Conservation (phyloP, 1,140 invertebrate species). For the Drosophila novamexicana region DNA sequence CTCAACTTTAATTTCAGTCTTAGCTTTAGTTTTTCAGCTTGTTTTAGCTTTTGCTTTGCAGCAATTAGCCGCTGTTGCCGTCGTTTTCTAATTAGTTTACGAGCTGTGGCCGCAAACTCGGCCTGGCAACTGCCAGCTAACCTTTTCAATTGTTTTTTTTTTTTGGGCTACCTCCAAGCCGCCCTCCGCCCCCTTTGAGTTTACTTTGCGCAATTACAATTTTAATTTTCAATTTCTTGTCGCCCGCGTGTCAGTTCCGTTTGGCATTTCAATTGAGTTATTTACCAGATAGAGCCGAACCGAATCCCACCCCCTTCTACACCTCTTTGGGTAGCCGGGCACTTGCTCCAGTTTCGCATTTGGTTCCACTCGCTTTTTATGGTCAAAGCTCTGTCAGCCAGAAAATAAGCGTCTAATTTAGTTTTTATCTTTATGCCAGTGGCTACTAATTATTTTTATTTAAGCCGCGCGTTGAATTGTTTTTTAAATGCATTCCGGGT, state of each 20-base stretch:
- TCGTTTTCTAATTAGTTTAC: constrained; percentile 78
- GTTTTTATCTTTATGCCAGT: constrained; percentile 78
- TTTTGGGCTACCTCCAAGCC: neutral
- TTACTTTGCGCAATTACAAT: constrained; percentile 59
- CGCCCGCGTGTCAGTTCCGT: constrained; percentile 79
- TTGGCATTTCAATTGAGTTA: constrained; percentile 81
- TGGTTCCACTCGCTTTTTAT: constrained; percentile 50
- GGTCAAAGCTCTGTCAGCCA: constrained; percentile 41
- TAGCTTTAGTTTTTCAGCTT: constrained; percentile 16
- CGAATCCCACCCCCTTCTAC: neutral
- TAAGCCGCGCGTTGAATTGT: constrained; percentile 46
- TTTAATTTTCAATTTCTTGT: constrained; percentile 77
- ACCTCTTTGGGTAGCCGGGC: neutral
- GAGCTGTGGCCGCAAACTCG: constrained; percentile 25
- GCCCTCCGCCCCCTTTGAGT: neutral
- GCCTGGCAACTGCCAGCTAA: constrained; percentile 44
- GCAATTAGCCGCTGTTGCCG: constrained; percentile 62
- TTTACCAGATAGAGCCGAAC: constrained; percentile 49
- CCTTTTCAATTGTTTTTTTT: constrained; percentile 67
- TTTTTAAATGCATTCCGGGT: constrained; percentile 61
- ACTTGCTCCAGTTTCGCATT: constrained; percentile 25
- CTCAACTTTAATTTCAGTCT: constrained; percentile 26
- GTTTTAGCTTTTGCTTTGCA: constrained; percentile 50
- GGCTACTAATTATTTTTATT: constrained; percentile 71
- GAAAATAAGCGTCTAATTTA: constrained; percentile 79